Conservation (phyloP, 2,797 vertebrate species). For the Loris lydekkerianus region DNA sequence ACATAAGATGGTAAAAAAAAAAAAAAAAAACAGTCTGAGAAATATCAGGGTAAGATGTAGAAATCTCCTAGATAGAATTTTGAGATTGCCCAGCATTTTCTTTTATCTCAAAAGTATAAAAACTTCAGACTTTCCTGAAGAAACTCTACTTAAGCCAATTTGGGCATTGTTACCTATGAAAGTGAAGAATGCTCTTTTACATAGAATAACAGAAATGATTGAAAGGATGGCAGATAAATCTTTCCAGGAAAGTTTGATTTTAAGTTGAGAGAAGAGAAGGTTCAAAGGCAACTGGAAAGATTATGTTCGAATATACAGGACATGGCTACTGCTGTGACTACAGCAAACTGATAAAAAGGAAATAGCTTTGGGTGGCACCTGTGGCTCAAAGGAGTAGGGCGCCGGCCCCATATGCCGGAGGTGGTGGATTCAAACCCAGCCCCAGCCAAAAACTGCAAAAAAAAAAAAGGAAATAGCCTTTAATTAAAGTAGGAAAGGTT, state of each 20-base stretch:
- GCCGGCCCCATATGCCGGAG: too few relatives aligned
- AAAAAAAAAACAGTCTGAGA: constrained; percentile 12
- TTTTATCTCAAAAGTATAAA: constrained; percentile 34
- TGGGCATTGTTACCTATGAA: constrained; percentile 12
- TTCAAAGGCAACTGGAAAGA: constrained; percentile 30
- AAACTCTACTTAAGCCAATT: constrained; percentile 24
- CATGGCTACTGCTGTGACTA: not conserved
- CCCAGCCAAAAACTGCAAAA: too few relatives aligned
- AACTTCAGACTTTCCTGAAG: not conserved
- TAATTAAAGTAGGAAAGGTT: constrained; percentile 56
- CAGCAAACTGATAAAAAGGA: constrained; percentile 38
- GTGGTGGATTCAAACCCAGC: too few relatives aligned
- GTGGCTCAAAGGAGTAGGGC: too few relatives aligned
- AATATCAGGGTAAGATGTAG: not conserved
- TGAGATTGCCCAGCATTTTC: not conserved
- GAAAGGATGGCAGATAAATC: constrained; percentile 40
- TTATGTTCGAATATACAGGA: constrained; percentile 38
- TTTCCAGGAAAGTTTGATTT: constrained; percentile 33
- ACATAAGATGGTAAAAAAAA: not conserved
- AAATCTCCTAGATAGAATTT: constrained; percentile 20
- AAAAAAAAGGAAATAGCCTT: not conserved
- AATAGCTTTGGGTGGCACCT: not conserved
- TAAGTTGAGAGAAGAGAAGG: not conserved
- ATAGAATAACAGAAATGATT: constrained; percentile 53
- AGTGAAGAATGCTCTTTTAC: not conserved